Evolutionary conservation across 2,888 invertebrate species (phyloP), one percentile per base, ranked within the genome.

Genomic region (Lasius fuliginosus): DNA sequence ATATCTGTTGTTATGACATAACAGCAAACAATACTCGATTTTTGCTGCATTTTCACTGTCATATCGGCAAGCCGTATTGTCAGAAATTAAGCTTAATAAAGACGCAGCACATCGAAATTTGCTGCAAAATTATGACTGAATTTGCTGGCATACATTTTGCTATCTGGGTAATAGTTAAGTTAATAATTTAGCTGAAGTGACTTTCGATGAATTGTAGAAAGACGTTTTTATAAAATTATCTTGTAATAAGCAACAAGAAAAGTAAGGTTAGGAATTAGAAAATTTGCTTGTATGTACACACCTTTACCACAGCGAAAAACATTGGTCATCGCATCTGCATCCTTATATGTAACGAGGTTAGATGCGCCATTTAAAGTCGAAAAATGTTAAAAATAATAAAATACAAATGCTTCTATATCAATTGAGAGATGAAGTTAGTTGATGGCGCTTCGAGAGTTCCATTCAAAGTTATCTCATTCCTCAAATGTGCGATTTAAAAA

Each of bases 281-380:
- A 46, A 33, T 40, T 15, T 3, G 23, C 2, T 64, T 76, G 23
- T 1, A 40, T 42, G 49, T 18, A 27, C 65, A 18, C 36, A 65
- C 65, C 27, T 67, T 30, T 27, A 75, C 40, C 5, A 56, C 53
- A 67, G 12, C 46, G n/a, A 77, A 40, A 65, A 76, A 23, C 27
- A 76, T 65, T 65, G 53, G 68, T 77, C 76, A 77, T 67, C 36
- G 68, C 56, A 53, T 53, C 23, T 40, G 67, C 9, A 53, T 27
- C 8, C 8, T 67, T 56, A 8, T 12, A 27, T 6, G 27, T 65
- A 11, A 40, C 3, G 27, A 53, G 27, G 12, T 67, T 56, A 67
- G 2, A 53, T 53, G 15, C n/a, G 36, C 27, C 53, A 77, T 65
- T 76, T 36, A 12, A 9, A 30, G 8, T n/a, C 42, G 23, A 33